Evolutionary conservation across 2,797 vertebrate genomes (phyloP).

Genomic region (Acanthurus leucopareius): DNA sequence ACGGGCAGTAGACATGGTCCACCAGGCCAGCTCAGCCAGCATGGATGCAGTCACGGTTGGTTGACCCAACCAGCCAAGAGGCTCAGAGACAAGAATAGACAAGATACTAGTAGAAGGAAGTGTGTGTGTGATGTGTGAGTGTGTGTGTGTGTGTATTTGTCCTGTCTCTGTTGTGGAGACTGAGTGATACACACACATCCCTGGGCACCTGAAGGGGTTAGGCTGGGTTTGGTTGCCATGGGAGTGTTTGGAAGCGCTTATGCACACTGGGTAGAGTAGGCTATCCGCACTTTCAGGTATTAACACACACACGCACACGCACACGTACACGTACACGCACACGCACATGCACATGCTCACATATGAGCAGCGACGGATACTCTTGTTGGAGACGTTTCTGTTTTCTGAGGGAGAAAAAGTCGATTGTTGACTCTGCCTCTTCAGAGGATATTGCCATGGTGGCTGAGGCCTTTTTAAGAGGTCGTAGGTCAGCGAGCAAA

Average conservation of each 20-base stretch:
- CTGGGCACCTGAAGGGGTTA: conserved; percentile 70
- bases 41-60: conserved; percentile 70
- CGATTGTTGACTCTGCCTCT: conserved; percentile 64
- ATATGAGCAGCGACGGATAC: conserved; percentile 13
- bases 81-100: conserved; percentile 70
- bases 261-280: conserved; percentile 31
- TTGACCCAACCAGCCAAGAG: conserved; percentile 56
- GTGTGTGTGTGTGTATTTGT: conserved; percentile 46
- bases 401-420: conserved; percentile 44
- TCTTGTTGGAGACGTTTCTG: conserved; percentile 32
- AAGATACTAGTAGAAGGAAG: conserved; percentile 46
- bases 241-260: conserved; percentile 77
- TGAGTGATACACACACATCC: conserved; percentile 63
- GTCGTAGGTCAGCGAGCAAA: conserved; percentile 64
- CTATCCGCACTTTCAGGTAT: conserved; percentile 55
- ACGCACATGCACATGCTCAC: conserved; percentile 18
- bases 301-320: conserved; percentile 51
- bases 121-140: conserved; percentile 27
- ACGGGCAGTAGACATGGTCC: conserved; percentile 67
- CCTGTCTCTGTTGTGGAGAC: conserved; percentile 75
- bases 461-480: conserved; percentile 58
- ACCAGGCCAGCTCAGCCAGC: conserved; percentile 66
- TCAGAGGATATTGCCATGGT: conserved; percentile 55
- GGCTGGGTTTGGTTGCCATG: conserved; percentile 77
- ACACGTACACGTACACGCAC: no score